Conservation (phyloP, 2,113 vertebrate species). For the Neodontobutis hainanensis region DNA sequence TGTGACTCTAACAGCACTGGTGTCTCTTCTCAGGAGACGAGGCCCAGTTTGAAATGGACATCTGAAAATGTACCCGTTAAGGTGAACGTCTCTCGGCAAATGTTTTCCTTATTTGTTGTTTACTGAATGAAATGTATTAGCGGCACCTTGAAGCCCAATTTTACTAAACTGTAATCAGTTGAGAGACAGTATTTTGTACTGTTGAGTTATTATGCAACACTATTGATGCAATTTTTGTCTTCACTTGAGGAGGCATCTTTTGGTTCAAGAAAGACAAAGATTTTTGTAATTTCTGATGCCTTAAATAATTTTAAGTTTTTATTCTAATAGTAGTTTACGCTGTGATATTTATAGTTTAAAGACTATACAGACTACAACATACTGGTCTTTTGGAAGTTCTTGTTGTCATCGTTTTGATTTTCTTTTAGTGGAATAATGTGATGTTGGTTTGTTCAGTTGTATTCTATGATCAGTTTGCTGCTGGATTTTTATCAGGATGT, state of each 20-base stretch:
- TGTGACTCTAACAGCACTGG: neutral
- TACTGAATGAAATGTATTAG: neutral
- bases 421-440: neutral
- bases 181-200: conserved; percentile 31
- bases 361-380: neutral
- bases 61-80: conserved; percentile 50
- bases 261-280: conserved; percentile 15
- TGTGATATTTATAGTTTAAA: conserved; percentile 8
- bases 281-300: conserved; percentile 23
- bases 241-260: conserved; percentile 18
- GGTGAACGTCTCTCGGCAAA: conserved; percentile 20
- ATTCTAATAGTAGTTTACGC: conserved; percentile 3
- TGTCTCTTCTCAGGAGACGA: conserved; percentile 67
- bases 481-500: neutral
- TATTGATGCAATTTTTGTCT: conserved; percentile 16
- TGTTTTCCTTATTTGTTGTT: conserved; percentile 12
- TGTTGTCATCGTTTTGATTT: neutral
- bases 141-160: conserved; percentile 5
- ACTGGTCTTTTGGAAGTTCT: too few species aligned
- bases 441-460: neutral
- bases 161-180: conserved; percentile 31
- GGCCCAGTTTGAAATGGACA: conserved; percentile 82
- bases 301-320: neutral
- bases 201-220: conserved; percentile 24
- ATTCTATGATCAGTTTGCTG: neutral